phyloP scores from a whole-genome alignment of 2,888 invertebrate species.

The Cistogaster globosa region DNA sequence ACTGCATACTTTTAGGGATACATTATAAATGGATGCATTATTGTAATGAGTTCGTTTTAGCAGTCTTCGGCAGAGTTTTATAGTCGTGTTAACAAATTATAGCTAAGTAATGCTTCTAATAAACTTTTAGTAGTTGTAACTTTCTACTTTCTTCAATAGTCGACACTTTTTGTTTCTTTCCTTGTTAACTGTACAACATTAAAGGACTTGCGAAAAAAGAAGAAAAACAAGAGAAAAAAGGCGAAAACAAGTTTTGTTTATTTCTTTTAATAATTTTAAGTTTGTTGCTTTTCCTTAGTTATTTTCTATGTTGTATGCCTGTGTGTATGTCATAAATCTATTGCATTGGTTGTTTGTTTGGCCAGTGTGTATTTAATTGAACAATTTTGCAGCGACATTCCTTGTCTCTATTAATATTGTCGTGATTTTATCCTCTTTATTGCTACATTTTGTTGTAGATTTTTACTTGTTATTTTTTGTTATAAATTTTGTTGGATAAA shows the following conservation, averaged over 20 bases:
- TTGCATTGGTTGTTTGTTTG: slow-evolving; percentile 1
- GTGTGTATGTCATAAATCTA: neutral
- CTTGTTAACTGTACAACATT: neutral
- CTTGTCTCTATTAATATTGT: slow-evolving; percentile 39
- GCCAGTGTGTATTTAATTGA: slow-evolving; percentile 62
- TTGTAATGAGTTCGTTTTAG: neutral
- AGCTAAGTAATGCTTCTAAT: neutral
- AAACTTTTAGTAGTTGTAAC: slow-evolving; percentile 5
- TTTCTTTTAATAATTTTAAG: slow-evolving; percentile 3
- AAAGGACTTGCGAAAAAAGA: neutral
- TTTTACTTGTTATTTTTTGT: slow-evolving; percentile 36
- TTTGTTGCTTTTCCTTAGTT: neutral
- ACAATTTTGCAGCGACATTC: slow-evolving; percentile 68
- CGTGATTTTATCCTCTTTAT: slow-evolving; percentile 62
- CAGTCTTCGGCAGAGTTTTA: neutral
- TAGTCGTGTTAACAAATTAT: slow-evolving; percentile 15
- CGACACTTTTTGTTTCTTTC: neutral
- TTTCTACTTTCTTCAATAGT: slow-evolving; percentile 1
- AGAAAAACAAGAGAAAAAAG: neutral
- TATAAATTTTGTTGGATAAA: slow-evolving; percentile 38
- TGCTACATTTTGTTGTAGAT: slow-evolving; percentile 51
- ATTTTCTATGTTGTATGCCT: neutral
- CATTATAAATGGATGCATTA: neutral
- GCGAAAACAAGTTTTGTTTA: slow-evolving; percentile 30
- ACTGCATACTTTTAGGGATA: slow-evolving; percentile 29